Conservation (phyloP, 2,888 invertebrate species). For the Heliconius aoede region DNA sequence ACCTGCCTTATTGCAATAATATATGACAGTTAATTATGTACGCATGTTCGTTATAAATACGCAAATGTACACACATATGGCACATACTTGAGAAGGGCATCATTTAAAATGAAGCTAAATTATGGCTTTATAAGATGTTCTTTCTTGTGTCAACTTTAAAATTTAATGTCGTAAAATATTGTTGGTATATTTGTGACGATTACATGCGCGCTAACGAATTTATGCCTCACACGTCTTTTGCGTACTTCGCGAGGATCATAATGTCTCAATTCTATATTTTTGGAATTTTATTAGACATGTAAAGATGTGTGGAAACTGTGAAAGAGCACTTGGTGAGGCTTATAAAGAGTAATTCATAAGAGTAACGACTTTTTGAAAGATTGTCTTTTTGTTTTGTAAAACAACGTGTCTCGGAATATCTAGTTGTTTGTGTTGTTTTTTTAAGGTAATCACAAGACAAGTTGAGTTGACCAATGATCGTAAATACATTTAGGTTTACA, state of each 20-base stretch:
- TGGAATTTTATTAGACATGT: slow-evolving; percentile 72
- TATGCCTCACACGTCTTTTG: slow-evolving; percentile 74
- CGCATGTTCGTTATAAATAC: slow-evolving; percentile 40
- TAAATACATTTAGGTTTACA: background rate
- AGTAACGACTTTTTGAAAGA: slow-evolving; percentile 41
- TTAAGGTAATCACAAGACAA: background rate
- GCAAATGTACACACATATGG: slow-evolving; percentile 42
- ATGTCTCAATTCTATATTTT: slow-evolving; percentile 74
- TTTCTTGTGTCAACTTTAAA: slow-evolving; percentile 83
- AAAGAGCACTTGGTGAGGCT: slow-evolving; percentile 67
- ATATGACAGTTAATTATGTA: slow-evolving; percentile 26
- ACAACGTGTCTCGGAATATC: slow-evolving; percentile 19
- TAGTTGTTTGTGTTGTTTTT: slow-evolving; percentile 20
- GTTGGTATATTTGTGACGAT: slow-evolving; percentile 76
- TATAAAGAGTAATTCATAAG: slow-evolving; percentile 64
- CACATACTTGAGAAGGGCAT: slow-evolving; percentile 57
- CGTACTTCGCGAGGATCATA: slow-evolving; percentile 71
- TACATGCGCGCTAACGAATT: slow-evolving; percentile 80
- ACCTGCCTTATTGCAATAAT: background rate
- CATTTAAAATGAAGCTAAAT: slow-evolving; percentile 71
- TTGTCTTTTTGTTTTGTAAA: slow-evolving; percentile 25
- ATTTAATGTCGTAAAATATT: slow-evolving; percentile 79
- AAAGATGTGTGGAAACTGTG: slow-evolving; percentile 71
- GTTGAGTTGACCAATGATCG: background rate
- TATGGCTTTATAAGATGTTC: slow-evolving; percentile 79